Evolutionary conservation across 1,140 invertebrate species (phyloP).

Genomic region (Arion vulgaris): DNA sequence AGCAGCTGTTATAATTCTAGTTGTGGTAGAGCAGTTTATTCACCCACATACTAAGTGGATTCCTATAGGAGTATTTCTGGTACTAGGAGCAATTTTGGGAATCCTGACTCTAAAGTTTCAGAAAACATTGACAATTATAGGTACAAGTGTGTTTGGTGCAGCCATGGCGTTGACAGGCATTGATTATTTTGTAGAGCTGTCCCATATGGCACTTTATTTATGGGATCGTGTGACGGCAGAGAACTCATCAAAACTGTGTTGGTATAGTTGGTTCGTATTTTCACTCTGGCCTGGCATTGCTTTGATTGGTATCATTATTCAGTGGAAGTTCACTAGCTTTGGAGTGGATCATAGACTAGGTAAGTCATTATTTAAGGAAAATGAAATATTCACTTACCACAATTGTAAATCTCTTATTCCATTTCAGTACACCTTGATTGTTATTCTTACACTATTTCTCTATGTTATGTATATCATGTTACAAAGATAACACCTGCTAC

Average conservation of each 20-base stretch:
- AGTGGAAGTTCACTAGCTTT: slow-evolving; percentile 81
- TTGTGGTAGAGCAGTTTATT: slow-evolving; percentile 62
- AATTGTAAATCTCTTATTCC: too few species aligned
- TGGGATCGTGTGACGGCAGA: slow-evolving; percentile 74
- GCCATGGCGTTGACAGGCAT: slow-evolving; percentile 81
- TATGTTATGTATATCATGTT: too few species aligned
- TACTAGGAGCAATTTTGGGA: slow-evolving; percentile 80
- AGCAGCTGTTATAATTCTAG: slow-evolving; percentile 77
- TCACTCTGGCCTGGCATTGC: slow-evolving; percentile 83
- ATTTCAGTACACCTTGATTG: too few species aligned
- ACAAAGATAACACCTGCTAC: too few species aligned
- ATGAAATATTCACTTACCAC: too few species aligned
- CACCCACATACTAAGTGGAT: slow-evolving; percentile 78
- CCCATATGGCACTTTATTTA: slow-evolving; percentile 82
- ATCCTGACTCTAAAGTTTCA: slow-evolving; percentile 83
- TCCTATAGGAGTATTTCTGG: slow-evolving; percentile 80
- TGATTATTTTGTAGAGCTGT: slow-evolving; percentile 85
- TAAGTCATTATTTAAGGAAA: slow-evolving; percentile 46
- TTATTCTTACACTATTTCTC: too few species aligned
- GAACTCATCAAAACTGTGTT: slow-evolving; percentile 77
- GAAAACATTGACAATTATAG: slow-evolving; percentile 82
- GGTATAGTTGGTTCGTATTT: slow-evolving; percentile 84
- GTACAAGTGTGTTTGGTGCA: slow-evolving; percentile 84
- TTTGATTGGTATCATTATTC: slow-evolving; percentile 79
- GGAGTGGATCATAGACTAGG: slow-evolving; percentile 78